Base-by-base conservation (phyloP, 2,797 vertebrate species). In the Heterohyrax brucei region DNA sequence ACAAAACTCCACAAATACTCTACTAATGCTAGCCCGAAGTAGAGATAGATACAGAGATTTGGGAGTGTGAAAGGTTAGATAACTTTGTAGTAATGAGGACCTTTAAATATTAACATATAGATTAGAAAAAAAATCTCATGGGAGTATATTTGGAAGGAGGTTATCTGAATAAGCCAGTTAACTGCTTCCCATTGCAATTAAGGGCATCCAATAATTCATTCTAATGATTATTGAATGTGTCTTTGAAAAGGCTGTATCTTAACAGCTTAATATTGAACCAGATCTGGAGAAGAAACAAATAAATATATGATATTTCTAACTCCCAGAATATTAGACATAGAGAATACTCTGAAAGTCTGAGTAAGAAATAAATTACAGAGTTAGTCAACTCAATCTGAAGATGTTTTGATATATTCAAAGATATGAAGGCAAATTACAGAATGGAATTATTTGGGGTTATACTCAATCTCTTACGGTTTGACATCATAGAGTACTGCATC, bases 31-130 rank as follows among this genome's bases (percentile, higher is more conserved):
- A 22, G 28, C 8, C 12, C 72, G 50, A 86, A 28, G 22, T 53
- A 46, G 12, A 82, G 46, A 56, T 61, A 2, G 70, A 92, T 95
- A 75, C 77, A n/a, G 75, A 80, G n/a, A 94, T 30, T 86, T 30
- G 26, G 18, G 33, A 66, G 12, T 44, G 1, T 96, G 66, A 87
- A 91, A 87, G 89, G 64, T 72, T 86, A 62, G 30, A 89, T 82
- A 68, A 88, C 72, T 92, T 83, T 62, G 10, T 62, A 62, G 66
- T 86, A 87, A 94, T 87, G 66, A 89, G 10, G 39, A 94, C 66
- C 46, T 91, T 95, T 87, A 86, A 95, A 84, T 95, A 96, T 95
- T 95, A 94, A 46, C 76, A 78, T 80, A 91, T 46, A 94, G 62
- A 84, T 81, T 95, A 87, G 83, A 59, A 10, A 16, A 16, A 87